Evolutionary conservation across 2,888 invertebrate genomes (phyloP), one percentile per base, ranked within the genome.

Genomic region (Phalera bucephala): DNA sequence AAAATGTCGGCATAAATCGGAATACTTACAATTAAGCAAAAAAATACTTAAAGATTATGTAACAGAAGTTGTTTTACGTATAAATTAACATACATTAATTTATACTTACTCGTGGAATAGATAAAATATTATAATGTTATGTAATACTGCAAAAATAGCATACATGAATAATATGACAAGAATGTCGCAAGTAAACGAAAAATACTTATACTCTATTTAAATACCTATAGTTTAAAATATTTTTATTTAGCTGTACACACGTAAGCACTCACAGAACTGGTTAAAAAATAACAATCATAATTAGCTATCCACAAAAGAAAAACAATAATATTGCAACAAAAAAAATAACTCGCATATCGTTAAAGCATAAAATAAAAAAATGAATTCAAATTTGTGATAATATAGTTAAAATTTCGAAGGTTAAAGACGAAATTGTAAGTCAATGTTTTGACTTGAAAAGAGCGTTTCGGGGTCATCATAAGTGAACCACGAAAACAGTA

Each of bases 381-480:
- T 37, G 46, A 44, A 49, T 66, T 55, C 50, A 58, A 58, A 52
- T 55, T 31, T 52, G 42, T 56, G 32, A 30, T 44, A 49, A 39
- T 34, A 17, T 34, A 28, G 22, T 14, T 27, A 3, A 22, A 28
- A 48, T 37, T 52, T 34, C 32, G 55, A 73, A 75, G 72, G 72
- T 62, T 60, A 40, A 48, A 54, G 40, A 33, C 32, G 45, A 51
- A 45, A 64, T 69, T 73, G 72, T 59, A 57, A 76, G 63, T 72
- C 71, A 72, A 72, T 71, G 70, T 71, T 60, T 34, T 29, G 1
- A 33, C 38, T 53, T 51, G 56, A 55, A 59, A 52, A 41, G 36
- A 31, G 35, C 5, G 17, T 53, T 64, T 56, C 58, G 49, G 52
- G 64, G 63, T 56, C 64, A 57, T 53, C n/a, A 59, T 47, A 45